Evolutionary conservation across 2,113 vertebrate species (phyloP), one percentile per base, ranked within the genome.

Genomic region (Buteo buteo): DNA sequence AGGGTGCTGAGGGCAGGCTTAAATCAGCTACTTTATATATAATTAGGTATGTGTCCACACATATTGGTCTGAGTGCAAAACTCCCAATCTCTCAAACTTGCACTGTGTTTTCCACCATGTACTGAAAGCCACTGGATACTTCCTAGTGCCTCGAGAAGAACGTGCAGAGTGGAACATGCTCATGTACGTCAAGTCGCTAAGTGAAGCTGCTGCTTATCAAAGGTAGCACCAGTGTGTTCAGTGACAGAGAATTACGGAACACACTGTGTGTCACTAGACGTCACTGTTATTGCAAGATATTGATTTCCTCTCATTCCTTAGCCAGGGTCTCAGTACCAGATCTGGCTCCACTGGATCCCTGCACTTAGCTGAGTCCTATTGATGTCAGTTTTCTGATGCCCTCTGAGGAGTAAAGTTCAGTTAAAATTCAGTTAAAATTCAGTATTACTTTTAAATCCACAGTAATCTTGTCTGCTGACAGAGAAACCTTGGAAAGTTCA

Each of bases 211-310:
- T 67, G 64, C 26, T 70, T 38, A 74, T 25, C 40, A 65, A 85
- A 86, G 16, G 42, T 19, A 13, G 29, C 26, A 22, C 57, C 50
- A 78, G 29, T 16, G 19, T 5, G 0, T 91, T 82, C 2, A 4
- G 24, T 70, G 40, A 29, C 42, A 80, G 29, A 57, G 28, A 2
- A 3, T 26, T 70, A 54, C 0, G 1, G 73, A 94, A 45, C 12
- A 42, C 0, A 0, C 9, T 16, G 8, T 6, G 8, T 62, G 38
- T 73, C 65, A 57, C 64, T 64, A 81, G 52, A 14, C 2, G 1
- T 67, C 21, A 8, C 17, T 55, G 18, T 67, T 64, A 52, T 14
- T 72, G 31, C 47, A 81, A 90, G 44, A 28, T 18, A 58, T 5
- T 17, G 21, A 1, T 73, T 90, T 90, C 9, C 12, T 67, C 52